phyloP scores from a whole-genome alignment of 2,113 vertebrate genomes.

The Phalacrocorax brasilianus region DNA sequence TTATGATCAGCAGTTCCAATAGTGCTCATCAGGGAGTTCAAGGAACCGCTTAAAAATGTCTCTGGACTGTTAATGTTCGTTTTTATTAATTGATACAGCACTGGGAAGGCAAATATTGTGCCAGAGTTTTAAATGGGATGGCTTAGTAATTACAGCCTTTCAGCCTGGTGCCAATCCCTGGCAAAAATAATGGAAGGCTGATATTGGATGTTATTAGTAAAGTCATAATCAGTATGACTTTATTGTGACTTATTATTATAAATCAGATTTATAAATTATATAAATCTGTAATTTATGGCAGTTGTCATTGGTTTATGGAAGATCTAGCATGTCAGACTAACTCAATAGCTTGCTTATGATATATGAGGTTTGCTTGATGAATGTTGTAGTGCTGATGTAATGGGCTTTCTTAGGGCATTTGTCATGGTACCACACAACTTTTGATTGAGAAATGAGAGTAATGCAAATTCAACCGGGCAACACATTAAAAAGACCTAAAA shows the following conservation, averaged over 20 bases:
- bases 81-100: conserved; percentile 54
- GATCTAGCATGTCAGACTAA: conserved; percentile 29
- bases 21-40: conserved; percentile 38
- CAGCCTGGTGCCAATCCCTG: conserved; percentile 34
- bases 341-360: conserved; percentile 16
- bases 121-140: conserved; percentile 58
- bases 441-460: conserved; percentile 28
- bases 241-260: no score
- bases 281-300: conserved; percentile 26
- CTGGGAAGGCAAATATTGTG: conserved; percentile 12
- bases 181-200: conserved; percentile 41
- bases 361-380: background rate
- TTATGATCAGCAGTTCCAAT: conserved; percentile 23
- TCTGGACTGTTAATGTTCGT: conserved; percentile 32
- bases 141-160: conserved; percentile 30
- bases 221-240: conserved; percentile 25
- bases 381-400: conserved; percentile 34
- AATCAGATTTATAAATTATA: no score
- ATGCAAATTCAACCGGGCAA: background rate
- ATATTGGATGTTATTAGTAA: conserved; percentile 35
- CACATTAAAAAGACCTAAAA: background rate
- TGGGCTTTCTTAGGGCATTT: conserved; percentile 18
- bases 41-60: conserved; percentile 17
- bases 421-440: background rate
- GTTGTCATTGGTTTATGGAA: conserved; percentile 39